Conservation (phyloP, 2,113 vertebrate genomes). For the Dromas ardeola region DNA sequence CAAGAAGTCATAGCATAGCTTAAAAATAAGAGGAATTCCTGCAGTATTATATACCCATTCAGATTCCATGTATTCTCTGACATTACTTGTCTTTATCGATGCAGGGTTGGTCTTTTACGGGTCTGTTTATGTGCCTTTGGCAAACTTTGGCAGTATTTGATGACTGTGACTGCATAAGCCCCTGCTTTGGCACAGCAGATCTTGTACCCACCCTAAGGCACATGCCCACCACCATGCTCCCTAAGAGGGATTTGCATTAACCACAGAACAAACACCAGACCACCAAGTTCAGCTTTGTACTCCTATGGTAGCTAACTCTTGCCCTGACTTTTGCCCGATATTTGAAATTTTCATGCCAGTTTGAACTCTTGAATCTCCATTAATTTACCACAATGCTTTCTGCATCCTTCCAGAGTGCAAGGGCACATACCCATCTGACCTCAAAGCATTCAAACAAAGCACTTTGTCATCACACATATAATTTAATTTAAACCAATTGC, state of each 20-base stretch:
- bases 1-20: not conserved
- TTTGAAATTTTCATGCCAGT: not conserved
- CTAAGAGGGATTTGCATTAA: not conserved
- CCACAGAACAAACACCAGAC: not conserved
- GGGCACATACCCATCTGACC: not conserved
- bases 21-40: not conserved
- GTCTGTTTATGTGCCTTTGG: not conserved
- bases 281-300: rapidly evolving
- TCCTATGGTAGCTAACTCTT: not conserved
- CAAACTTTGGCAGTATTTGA: not conserved
- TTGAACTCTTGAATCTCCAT: not conserved
- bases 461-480: not conserved
- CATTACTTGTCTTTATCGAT: rapidly evolving
- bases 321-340: not conserved
- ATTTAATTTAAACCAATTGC: not conserved
- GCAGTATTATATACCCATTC: not conserved
- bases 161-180: not conserved
- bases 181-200: not conserved
- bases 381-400: not conserved
- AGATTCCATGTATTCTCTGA: not conserved
- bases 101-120: not conserved
- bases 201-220: not conserved
- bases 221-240: rapidly evolving
- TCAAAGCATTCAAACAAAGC: not conserved
- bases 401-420: not conserved